Percentiles rank a stretch among this genome's conserved stretches.
Evolutionary conservation across 2,888 invertebrate species (phyloP).

Genomic region (Apotomis betuletana): DNA sequence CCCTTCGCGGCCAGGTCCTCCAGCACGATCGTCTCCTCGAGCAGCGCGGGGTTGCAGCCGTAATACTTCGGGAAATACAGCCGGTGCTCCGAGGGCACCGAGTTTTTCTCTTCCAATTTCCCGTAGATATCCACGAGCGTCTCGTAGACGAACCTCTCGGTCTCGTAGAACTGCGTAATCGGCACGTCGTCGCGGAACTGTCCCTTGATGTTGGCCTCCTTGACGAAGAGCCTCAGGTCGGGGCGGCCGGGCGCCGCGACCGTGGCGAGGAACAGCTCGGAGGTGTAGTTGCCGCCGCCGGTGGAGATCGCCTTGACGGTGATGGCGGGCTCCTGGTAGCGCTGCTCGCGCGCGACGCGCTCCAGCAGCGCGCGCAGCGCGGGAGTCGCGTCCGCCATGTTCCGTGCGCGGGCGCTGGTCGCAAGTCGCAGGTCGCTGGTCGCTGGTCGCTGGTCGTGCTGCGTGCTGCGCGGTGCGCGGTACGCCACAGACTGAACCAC

Average conservation of each 20-base stretch:
- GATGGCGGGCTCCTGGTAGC: slow-evolving; percentile 49
- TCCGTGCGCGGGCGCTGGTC: background rate
- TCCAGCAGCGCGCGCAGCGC: slow-evolving; percentile 49
- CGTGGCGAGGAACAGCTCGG: slow-evolving; percentile 53
- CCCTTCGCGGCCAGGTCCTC: slow-evolving; percentile 62
- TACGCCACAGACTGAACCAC: slow-evolving; percentile 19
- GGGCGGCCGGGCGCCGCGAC: slow-evolving; percentile 49
- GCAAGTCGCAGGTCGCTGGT: too few species aligned
- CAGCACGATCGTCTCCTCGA: slow-evolving; percentile 62
- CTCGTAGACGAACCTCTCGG: slow-evolving; percentile 59
- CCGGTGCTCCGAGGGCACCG: slow-evolving; percentile 53
- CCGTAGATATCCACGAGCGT: slow-evolving; percentile 54
- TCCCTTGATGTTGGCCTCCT: slow-evolving; percentile 59
- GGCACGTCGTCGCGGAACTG: slow-evolving; percentile 50
- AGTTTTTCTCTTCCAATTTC: slow-evolving; percentile 53
- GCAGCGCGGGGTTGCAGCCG: slow-evolving; percentile 49
- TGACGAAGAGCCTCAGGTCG: slow-evolving; percentile 58
- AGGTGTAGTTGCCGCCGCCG: slow-evolving; percentile 63
- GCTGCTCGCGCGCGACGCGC: slow-evolving; percentile 52
- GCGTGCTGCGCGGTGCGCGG: background rate
- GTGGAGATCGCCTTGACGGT: slow-evolving; percentile 52
- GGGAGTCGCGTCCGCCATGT: slow-evolving; percentile 54
- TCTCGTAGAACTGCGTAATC: slow-evolving; percentile 52
- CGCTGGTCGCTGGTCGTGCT: too few species aligned
- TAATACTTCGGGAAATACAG: slow-evolving; percentile 58